phyloP scores from a whole-genome alignment of 1,140 invertebrate genomes.

The Drosophila malerkotliana region DNA sequence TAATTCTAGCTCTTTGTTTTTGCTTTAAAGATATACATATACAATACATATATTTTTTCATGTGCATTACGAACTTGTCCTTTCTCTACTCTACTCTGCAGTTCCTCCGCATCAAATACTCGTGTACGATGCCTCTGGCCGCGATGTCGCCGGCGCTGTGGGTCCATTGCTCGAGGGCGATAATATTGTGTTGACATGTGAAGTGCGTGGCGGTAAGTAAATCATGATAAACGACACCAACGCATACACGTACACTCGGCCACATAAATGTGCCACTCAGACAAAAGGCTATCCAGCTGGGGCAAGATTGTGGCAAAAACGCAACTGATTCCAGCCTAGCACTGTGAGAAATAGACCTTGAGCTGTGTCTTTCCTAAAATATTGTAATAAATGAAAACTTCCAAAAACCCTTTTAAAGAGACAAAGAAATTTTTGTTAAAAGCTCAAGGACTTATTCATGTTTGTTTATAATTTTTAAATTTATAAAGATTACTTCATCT shows the following conservation, averaged over 20 bases:
- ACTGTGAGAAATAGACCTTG: neutral
- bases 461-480: too few relatives aligned
- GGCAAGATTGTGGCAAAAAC: conserved; percentile 53
- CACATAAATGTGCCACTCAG: conserved; percentile 79
- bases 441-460: too few relatives aligned
- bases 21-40: neutral
- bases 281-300: conserved; percentile 79
- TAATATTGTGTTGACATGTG: conserved; percentile 92
- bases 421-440: too few relatives aligned
- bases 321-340: conserved; percentile 45
- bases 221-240: conserved; percentile 81
- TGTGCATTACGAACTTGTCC: neutral
- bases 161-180: conserved; percentile 93
- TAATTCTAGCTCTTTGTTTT: neutral
- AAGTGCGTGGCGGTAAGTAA: conserved; percentile 94
- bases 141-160: conserved; percentile 89
- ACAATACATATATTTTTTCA: neutral
- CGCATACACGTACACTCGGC: conserved; percentile 51
- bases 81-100: conserved; percentile 82
- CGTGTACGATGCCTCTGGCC: conserved; percentile 92
- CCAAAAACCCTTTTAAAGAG: neutral
- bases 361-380: neutral
- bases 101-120: conserved; percentile 93
- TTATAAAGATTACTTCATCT: too few relatives aligned
- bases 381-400: neutral